A percentile compares a stretch with the other conserved stretches of the same genome.
phyloP scores from a whole-genome alignment of 2,888 invertebrate genomes.

The Dynastes grantii region DNA sequence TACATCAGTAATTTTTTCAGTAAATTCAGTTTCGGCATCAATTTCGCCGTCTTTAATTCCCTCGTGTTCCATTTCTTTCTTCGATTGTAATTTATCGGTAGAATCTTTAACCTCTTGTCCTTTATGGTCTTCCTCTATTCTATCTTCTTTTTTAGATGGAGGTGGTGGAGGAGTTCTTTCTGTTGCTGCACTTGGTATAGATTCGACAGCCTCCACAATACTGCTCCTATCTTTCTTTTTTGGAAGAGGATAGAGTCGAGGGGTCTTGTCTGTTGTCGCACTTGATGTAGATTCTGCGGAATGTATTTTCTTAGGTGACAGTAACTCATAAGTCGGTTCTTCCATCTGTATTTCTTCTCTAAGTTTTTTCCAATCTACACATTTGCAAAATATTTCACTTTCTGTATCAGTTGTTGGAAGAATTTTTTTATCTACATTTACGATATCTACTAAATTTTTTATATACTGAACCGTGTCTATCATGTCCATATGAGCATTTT shows the following conservation, averaged over 20 bases:
- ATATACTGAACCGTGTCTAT: slow-evolving; percentile 63
- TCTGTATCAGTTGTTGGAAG: slow-evolving; percentile 3
- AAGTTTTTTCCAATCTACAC: slow-evolving; percentile 35
- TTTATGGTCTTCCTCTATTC: not conserved
- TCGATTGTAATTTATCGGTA: too few relatives aligned
- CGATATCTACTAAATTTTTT: slow-evolving; percentile 64
- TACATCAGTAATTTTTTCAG: not conserved
- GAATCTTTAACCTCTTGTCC: too few relatives aligned
- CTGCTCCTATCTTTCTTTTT: too few relatives aligned
- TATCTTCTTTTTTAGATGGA: too few relatives aligned
- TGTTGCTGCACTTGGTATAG: too few relatives aligned
- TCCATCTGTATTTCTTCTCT: slow-evolving; percentile 21
- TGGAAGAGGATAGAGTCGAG: too few relatives aligned
- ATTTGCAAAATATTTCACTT: slow-evolving; percentile 33
- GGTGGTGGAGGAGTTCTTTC: too few relatives aligned
- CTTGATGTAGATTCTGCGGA: slow-evolving; percentile 1
- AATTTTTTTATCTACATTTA: slow-evolving; percentile 50
- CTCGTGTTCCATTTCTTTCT: too few relatives aligned
- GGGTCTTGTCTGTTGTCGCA: too few relatives aligned
- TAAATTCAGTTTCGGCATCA: not conserved
- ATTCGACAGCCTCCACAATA: too few relatives aligned
- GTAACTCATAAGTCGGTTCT: slow-evolving; percentile 22
- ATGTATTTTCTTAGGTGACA: not conserved
- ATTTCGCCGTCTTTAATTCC: not conserved
- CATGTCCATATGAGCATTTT: slow-evolving; percentile 57